A percentile compares a stretch with the other conserved stretches of the same genome.
These are phyloP conservation scores for Andinoacara biseriatus DNA, from an alignment of 2,113 vertebrate species.

Conservation along the genomic window DNA sequence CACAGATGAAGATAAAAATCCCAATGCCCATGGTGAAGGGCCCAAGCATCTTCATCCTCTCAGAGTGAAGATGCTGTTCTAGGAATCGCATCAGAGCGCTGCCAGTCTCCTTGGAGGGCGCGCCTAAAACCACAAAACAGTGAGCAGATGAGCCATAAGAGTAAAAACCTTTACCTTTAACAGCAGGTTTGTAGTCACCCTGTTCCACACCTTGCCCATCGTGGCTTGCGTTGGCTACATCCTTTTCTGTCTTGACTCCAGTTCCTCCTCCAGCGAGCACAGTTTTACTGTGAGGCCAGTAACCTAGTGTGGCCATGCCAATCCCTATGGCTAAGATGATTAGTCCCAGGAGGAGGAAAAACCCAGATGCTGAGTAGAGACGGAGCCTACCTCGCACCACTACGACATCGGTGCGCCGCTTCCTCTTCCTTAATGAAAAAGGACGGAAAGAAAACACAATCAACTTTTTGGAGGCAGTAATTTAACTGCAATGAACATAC, in stretches of 20 bases:
- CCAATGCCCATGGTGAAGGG: constrained; percentile 99
- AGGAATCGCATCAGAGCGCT: constrained; percentile 88
- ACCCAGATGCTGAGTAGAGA: constrained; percentile 94
- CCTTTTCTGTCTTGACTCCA: constrained; percentile 14
- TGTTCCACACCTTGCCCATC: constrained; percentile 46
- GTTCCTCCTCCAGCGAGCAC: constrained; percentile 48
- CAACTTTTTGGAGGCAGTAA: background rate
- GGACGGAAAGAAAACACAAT: background rate
- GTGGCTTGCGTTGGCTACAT: constrained; percentile 3
- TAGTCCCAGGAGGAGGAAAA: constrained; percentile 93
- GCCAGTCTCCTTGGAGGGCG: constrained; percentile 42
- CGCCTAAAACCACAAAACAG: constrained; percentile 28
- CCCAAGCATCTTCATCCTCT: constrained; percentile 98
- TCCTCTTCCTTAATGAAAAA: constrained; percentile 74
- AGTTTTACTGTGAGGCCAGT: constrained; percentile 91
- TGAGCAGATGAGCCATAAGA: background rate
- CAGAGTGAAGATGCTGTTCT: constrained; percentile 91
- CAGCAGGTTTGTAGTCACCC: fast-evolving
- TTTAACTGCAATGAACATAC: fast-evolving
- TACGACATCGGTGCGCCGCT: constrained; percentile 91
- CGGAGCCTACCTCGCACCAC: constrained; percentile 94
- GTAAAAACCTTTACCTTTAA: background rate
- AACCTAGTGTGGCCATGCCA: constrained; percentile 95
- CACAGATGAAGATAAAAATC: constrained; percentile 99
- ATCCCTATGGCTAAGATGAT: constrained; percentile 90